phyloP scores from a whole-genome alignment of 2,797 vertebrate species.

The Valencia hispanica region DNA sequence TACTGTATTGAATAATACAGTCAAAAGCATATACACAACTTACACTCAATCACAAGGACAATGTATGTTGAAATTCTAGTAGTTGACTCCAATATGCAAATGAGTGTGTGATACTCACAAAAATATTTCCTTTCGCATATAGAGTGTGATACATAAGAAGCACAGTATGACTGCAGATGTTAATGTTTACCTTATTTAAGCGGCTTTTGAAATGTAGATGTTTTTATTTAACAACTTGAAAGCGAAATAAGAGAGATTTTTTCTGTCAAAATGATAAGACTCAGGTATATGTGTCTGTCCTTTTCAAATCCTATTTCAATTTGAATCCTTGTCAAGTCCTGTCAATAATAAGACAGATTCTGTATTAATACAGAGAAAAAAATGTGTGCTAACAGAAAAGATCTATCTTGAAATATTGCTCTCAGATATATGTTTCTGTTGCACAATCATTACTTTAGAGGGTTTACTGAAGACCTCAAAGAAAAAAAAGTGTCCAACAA shows the following conservation, averaged over 20 bases:
- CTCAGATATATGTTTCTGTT: not conserved
- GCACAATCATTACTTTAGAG: no score
- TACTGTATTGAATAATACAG: no score
- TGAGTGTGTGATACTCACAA: not conserved
- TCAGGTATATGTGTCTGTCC: not conserved
- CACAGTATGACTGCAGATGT: not conserved
- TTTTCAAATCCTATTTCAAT: not conserved
- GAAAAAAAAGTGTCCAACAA: no score
- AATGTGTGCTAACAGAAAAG: not conserved
- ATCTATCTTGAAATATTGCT: not conserved
- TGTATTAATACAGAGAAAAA: not conserved
- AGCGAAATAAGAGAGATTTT: not conserved
- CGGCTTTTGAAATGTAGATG: not conserved
- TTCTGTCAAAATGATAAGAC: not conserved
- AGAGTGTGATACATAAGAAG: not conserved
- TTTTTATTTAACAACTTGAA: not conserved
- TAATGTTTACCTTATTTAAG: not conserved
- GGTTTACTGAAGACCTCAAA: no score
- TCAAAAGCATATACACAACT: not conserved
- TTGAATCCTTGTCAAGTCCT: not conserved
- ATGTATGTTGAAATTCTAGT: not conserved
- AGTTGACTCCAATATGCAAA: not conserved
- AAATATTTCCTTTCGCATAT: not conserved
- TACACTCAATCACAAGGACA: not conserved
- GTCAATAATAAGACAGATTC: not conserved